These are phyloP conservation scores for Pomacea canaliculata DNA, from an alignment of 2,888 invertebrate genomes.

Conservation along the genomic window DNA sequence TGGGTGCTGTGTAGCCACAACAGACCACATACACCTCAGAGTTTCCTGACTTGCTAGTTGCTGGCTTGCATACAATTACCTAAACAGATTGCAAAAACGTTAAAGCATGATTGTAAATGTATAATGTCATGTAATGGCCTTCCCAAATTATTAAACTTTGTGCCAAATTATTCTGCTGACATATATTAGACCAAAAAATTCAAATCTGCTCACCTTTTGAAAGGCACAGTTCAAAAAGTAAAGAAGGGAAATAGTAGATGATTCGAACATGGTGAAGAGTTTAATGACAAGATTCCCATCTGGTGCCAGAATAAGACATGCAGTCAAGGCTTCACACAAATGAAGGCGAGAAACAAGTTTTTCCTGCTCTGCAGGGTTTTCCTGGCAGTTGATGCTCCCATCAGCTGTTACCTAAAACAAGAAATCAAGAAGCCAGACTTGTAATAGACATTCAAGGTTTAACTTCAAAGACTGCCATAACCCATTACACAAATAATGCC, in stretches of 20 bases:
- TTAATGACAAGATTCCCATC: conserved; percentile 88
- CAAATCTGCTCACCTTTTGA: conserved; percentile 65
- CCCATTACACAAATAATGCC: not conserved
- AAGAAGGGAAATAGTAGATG: conserved; percentile 82
- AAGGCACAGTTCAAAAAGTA: conserved; percentile 85
- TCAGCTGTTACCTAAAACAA: conserved; percentile 85
- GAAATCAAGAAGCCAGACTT: not conserved
- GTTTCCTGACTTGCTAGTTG: conserved; percentile 93
- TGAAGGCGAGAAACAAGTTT: conserved; percentile 82
- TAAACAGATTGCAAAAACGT: conserved; percentile 55
- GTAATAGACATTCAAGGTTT: not conserved
- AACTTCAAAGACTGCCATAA: not conserved
- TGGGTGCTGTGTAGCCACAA: conserved; percentile 39
- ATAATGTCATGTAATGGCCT: not conserved
- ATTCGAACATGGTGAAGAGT: conserved; percentile 90
- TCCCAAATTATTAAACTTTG: no score
- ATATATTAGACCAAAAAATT: no score
- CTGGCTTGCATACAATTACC: conserved; percentile 82
- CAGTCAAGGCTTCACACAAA: conserved; percentile 85
- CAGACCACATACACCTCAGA: conserved; percentile 91
- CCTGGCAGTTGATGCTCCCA: conserved; percentile 91
- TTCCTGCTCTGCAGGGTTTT: conserved; percentile 89
- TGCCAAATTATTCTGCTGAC: no score
- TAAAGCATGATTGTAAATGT: not conserved
- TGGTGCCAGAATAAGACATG: conserved; percentile 78